Evolutionary conservation across 2,888 invertebrate genomes (phyloP), one percentile per base, ranked within the genome.

Genomic region (Hylaea fasciaria): DNA sequence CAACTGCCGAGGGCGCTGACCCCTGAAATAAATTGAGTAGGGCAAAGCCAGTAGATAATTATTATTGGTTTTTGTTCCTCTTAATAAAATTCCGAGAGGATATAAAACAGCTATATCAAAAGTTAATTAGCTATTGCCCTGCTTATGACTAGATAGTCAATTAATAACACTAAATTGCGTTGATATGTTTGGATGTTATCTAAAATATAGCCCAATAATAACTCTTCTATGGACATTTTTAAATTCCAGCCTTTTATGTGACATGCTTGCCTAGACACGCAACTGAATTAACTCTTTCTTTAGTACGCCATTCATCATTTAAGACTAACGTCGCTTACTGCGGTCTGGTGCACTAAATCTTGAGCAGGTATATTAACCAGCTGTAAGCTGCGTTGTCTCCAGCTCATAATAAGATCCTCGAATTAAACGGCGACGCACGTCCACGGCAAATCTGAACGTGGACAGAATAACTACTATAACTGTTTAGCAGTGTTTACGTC

Each of bases 391-490:
- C 5, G 22, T 22, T 22, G 22, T 22, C 22, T 22, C 22, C 22
- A 22, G 56, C 48, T 51, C 32, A 71, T 73, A 72, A 74, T 73
- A 73, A 76, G 70, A 73, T 66, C 68, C 69, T 43, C 46, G 56
- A 56, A 49, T 62, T 60, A 68, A 64, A 64, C 76, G 32, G 56
- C 59, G 41, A 78, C 77, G 77, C 78, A 70, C 74, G 70, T 73
- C 72, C 78, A 71, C 76, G 65, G 66, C 71, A 72, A 82, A 78
- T 82, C 74, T 76, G 68, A 62, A 79, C 83, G 83, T 80, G 85
- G 71, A 65, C 68, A 69, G 83, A 85, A 82, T 84, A 78, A 72
- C 72, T 66, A 72, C 77, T 76, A 74, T 78, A 80, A 81, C 81
- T 65, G 81, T 83, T 73, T 63, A 68, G 64, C 50, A 52, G 53